These are phyloP conservation scores for Scaptomyza polygonia DNA, from an alignment of 2,888 invertebrate genomes.

Conservation along the genomic window DNA sequence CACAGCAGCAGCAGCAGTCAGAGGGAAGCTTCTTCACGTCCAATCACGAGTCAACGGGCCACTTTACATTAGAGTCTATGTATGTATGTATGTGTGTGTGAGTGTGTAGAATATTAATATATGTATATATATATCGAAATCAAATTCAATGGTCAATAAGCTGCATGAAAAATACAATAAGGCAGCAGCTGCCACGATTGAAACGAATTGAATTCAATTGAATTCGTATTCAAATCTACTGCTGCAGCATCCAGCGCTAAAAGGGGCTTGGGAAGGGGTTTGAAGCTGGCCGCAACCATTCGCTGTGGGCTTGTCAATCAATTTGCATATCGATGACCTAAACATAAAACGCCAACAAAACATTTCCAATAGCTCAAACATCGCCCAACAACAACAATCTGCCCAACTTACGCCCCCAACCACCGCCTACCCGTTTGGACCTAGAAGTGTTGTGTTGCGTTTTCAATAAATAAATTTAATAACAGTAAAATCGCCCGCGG, in stretches of 20 bases:
- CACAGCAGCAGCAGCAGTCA: constrained; percentile 8
- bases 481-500: constrained; percentile 54
- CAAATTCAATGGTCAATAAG: constrained; percentile 40
- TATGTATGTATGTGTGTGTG: neutral
- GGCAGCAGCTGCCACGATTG: constrained; percentile 30
- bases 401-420: neutral
- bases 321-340: constrained; percentile 72
- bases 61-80: constrained; percentile 6
- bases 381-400: neutral
- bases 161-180: constrained; percentile 51
- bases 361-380: constrained; percentile 6
- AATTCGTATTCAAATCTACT: constrained; percentile 18
- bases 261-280: neutral
- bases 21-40: constrained; percentile 8
- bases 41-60: constrained; percentile 12
- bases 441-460: constrained; percentile 3
- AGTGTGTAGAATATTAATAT: neutral
- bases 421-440: neutral
- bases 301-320: constrained; percentile 64
- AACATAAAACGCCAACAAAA: constrained; percentile 46
- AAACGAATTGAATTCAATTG: constrained; percentile 52
- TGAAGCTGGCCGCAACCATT: neutral
- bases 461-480: constrained; percentile 74
- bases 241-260: neutral
- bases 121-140: constrained; percentile 20